Evolutionary conservation across 1,140 invertebrate species (phyloP).

Genomic region (Spodoptera litura): DNA sequence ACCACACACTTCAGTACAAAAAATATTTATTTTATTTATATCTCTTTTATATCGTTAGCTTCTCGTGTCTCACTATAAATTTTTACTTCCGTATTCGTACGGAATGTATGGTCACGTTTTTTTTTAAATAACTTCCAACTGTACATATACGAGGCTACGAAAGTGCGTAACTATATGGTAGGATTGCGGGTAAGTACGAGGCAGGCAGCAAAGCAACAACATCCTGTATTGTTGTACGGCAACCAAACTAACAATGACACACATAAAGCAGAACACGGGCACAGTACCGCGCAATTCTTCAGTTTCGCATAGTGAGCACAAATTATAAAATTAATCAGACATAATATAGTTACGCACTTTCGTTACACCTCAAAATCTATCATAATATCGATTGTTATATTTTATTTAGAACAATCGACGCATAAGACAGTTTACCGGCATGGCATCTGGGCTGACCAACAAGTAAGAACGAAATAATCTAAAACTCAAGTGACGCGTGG

Average conservation of each 20-base stretch:
- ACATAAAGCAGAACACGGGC: neutral
- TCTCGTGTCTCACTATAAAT: neutral
- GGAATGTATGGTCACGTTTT: slow-evolving; percentile 17
- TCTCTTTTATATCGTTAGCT: slow-evolving; percentile 5
- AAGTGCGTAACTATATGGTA: neutral
- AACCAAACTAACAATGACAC: neutral
- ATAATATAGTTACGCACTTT: slow-evolving; percentile 17
- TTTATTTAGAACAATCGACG: slow-evolving; percentile 22
- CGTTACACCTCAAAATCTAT: neutral
- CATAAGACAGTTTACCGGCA: neutral
- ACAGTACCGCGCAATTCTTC: neutral
- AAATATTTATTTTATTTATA: too few species aligned
- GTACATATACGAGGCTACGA: slow-evolving; percentile 10
- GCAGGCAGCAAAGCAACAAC: neutral
- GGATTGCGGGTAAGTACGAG: slow-evolving; percentile 17
- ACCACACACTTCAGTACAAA: too few species aligned
- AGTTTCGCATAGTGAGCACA: neutral
- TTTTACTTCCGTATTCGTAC: slow-evolving; percentile 26
- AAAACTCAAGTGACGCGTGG: too few species aligned
- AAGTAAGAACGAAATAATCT: too few species aligned
- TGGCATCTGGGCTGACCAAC: neutral
- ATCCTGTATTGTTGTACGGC: slow-evolving; percentile 2
- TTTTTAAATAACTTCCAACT: neutral
- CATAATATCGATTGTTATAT: slow-evolving; percentile 13
- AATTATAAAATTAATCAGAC: neutral